Evolutionary conservation across 2,113 vertebrate species (phyloP).

Genomic region (Fukomys damarensis): DNA sequence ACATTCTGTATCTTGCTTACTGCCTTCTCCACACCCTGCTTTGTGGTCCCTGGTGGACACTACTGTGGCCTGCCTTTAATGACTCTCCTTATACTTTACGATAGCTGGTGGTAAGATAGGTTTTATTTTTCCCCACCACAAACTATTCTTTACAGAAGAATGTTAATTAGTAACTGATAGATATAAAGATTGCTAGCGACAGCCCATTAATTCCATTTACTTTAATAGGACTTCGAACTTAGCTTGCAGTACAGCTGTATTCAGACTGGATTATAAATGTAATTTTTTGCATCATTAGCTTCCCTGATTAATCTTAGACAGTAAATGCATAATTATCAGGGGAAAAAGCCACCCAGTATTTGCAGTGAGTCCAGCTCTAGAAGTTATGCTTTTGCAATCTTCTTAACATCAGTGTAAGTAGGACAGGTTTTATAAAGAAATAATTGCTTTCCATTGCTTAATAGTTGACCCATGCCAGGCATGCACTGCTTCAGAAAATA

Average conservation of each 20-base stretch:
- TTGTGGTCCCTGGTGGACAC: neutral
- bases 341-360: constrained; percentile 72
- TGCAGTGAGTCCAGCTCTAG: constrained; percentile 71
- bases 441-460: constrained; percentile 55
- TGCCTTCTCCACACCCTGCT: neutral
- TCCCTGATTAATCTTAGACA: constrained; percentile 87
- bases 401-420: constrained; percentile 63
- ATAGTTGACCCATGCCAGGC: constrained; percentile 48
- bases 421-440: constrained; percentile 58
- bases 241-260: constrained; percentile 90
- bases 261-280: constrained; percentile 89
- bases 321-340: constrained; percentile 87
- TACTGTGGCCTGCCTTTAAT: neutral
- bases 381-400: constrained; percentile 64
- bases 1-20: constrained; percentile 47
- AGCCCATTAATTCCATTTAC: constrained; percentile 98
- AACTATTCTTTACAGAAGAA: constrained; percentile 87
- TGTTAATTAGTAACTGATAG: constrained; percentile 95
- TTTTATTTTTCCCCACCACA: constrained; percentile 78
- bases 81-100: constrained; percentile 54
- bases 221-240: constrained; percentile 91
- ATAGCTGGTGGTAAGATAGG: constrained; percentile 65
- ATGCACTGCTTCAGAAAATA: constrained; percentile 35
- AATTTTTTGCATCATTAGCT: constrained; percentile 91
- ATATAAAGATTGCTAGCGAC: constrained; percentile 92